phyloP scores from a whole-genome alignment of 2,113 vertebrate species.

The Phylloscopus whistleri region DNA sequence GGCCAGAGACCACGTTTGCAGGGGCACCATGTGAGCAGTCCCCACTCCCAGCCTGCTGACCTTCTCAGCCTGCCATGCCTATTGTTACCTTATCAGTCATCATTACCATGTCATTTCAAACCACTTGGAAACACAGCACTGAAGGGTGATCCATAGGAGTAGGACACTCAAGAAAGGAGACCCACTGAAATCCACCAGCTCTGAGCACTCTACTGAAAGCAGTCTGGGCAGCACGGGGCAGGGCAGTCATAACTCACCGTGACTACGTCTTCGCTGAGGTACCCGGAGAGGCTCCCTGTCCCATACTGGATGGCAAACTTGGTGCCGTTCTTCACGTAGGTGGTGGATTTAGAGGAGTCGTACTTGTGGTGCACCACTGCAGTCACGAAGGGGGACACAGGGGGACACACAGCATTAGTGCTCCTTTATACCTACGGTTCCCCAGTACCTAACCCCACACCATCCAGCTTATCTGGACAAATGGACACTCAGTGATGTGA shows the following conservation, averaged over 20 bases:
- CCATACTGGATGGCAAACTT: slow-evolving; percentile 90
- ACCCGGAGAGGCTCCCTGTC: slow-evolving; percentile 90
- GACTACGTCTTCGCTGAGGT: slow-evolving; percentile 85
- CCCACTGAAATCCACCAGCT: neutral
- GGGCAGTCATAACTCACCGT: slow-evolving; percentile 55
- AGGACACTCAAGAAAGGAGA: neutral
- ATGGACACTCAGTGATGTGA: neutral
- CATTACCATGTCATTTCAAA: neutral
- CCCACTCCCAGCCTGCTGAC: neutral
- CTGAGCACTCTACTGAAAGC: fast-evolving
- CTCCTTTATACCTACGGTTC: neutral
- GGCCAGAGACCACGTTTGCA: neutral
- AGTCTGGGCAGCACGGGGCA: neutral
- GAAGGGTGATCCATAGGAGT: fast-evolving
- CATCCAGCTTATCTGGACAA: neutral
- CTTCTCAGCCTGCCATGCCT: neutral
- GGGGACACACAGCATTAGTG: neutral
- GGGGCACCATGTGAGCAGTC: fast-evolving
- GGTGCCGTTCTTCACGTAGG: slow-evolving; percentile 87
- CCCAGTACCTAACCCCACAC: neutral
- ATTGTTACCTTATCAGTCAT: neutral
- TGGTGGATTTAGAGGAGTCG: slow-evolving; percentile 83
- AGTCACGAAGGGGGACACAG: neutral
- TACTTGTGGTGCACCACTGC: slow-evolving; percentile 92
- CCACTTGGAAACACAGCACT: neutral